Conservation (phyloP, 2,888 invertebrate species). For the Rhingia campestris region DNA sequence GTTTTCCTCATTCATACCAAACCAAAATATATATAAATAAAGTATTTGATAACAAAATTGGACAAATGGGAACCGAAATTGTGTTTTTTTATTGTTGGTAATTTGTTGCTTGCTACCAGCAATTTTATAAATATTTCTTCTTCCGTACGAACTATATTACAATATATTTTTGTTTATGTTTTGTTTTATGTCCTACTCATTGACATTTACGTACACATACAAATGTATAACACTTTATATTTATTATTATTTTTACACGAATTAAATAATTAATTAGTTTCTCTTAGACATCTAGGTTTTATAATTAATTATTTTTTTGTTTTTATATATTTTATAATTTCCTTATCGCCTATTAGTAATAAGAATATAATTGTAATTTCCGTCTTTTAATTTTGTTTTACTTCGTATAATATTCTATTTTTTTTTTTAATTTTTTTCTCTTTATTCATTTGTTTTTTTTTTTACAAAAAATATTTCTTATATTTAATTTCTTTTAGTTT, state of each 20-base stretch:
- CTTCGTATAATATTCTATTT: slow-evolving; percentile 59
- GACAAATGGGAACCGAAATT: slow-evolving; percentile 44
- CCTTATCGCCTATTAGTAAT: slow-evolving; percentile 67
- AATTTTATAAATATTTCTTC: slow-evolving; percentile 54
- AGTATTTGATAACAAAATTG: slow-evolving; percentile 61
- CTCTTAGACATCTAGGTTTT: slow-evolving; percentile 39
- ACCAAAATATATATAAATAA: slow-evolving; percentile 29
- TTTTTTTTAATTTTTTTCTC: slow-evolving; percentile 1
- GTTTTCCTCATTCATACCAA: slow-evolving; percentile 60
- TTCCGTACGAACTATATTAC: slow-evolving; percentile 60
- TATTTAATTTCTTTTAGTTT: slow-evolving; percentile 42
- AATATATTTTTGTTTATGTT: slow-evolving; percentile 42
- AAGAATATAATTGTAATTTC: slow-evolving; percentile 68
- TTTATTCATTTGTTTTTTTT: slow-evolving; percentile 40
- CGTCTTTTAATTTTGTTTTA: slow-evolving; percentile 26
- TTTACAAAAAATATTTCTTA: slow-evolving; percentile 71
- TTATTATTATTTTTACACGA: slow-evolving; percentile 29
- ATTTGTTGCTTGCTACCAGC: slow-evolving; percentile 50
- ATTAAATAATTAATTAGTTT: slow-evolving; percentile 53
- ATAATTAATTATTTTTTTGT: slow-evolving; percentile 29
- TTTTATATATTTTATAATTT: slow-evolving; percentile 37
- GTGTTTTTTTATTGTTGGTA: slow-evolving; percentile 31
- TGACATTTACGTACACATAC: slow-evolving; percentile 59
- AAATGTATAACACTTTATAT: slow-evolving; percentile 61
- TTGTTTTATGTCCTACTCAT: slow-evolving; percentile 35